Evolutionary conservation across 1,140 invertebrate species (phyloP).

Genomic region (Theocolax elegans): DNA sequence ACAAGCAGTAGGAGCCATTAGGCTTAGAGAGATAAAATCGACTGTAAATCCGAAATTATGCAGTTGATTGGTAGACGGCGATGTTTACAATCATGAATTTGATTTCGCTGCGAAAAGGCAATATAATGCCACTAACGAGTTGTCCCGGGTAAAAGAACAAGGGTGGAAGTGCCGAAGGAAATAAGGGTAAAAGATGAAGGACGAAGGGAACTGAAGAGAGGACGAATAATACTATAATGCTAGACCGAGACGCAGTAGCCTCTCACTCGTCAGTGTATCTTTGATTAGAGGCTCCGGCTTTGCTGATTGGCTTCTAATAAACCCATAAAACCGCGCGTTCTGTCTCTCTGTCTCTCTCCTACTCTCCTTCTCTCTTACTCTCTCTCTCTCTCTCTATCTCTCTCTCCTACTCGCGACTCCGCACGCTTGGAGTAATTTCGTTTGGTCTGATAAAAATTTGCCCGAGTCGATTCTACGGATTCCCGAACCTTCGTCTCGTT

Average conservation of each 20-base stretch:
- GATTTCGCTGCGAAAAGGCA: conserved; percentile 51
- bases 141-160: conserved; percentile 47
- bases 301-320: conserved; percentile 66
- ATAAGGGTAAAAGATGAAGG: conserved; percentile 30
- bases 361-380: no score
- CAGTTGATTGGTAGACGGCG: conserved; percentile 38
- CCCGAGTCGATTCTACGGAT: conserved; percentile 34
- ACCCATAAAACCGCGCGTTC: conserved; percentile 60
- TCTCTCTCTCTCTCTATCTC: no score
- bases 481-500: neutral
- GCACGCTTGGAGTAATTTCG: conserved; percentile 26
- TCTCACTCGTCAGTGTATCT: conserved; percentile 60
- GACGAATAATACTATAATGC: conserved; percentile 60
- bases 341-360: no score
- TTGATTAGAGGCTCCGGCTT: conserved; percentile 65
- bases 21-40: conserved; percentile 17
- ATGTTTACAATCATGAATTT: conserved; percentile 59
- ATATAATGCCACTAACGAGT: conserved; percentile 64
- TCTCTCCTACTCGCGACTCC: neutral
- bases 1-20: no score
- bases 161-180: conserved; percentile 49
- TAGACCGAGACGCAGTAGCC: conserved; percentile 51
- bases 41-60: conserved; percentile 33
- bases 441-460: conserved; percentile 35
- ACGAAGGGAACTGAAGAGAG: neutral